phyloP scores from a whole-genome alignment of 2,113 vertebrate genomes.

The Ahaetulla prasina region DNA sequence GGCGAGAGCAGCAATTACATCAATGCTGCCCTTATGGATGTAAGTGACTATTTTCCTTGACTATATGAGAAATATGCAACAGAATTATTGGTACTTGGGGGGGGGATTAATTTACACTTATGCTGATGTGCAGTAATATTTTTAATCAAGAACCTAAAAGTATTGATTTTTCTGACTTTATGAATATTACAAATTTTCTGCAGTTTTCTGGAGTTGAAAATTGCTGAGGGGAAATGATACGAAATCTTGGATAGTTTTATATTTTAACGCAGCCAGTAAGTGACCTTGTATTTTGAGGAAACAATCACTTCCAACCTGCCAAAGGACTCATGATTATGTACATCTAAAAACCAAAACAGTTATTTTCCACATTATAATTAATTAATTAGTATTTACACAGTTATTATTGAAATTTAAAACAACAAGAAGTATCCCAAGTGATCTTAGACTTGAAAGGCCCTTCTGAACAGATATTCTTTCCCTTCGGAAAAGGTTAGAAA shows the following conservation, averaged over 20 bases:
- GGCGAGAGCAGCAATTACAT: conserved; percentile 99
- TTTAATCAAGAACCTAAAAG: background rate
- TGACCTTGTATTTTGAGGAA: background rate
- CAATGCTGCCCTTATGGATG: conserved; percentile 98
- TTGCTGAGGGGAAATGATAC: conserved; percentile 4
- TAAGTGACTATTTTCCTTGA: conserved; percentile 79
- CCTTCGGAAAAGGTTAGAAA: background rate
- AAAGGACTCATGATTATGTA: background rate
- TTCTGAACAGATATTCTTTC: background rate
- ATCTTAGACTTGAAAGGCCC: background rate
- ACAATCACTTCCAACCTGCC: background rate
- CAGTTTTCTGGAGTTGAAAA: background rate
- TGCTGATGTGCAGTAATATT: conserved; percentile 22
- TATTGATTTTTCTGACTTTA: conserved; percentile 4
- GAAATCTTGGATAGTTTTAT: background rate
- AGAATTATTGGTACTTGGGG: conserved; percentile 17
- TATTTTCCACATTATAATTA: background rate
- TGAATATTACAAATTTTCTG: conserved; percentile 1
- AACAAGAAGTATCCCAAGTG: background rate
- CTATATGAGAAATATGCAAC: conserved; percentile 26
- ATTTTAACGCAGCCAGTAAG: background rate
- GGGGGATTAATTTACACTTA: conserved; percentile 34
- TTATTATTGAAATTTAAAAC: background rate
- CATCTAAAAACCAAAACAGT: background rate
- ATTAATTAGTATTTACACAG: background rate